A percentile compares a stretch with the other conserved stretches of the same genome.
These are phyloP conservation scores for Drosophila gaucha DNA, from an alignment of 2,888 invertebrate species.

Conservation along the genomic window DNA sequence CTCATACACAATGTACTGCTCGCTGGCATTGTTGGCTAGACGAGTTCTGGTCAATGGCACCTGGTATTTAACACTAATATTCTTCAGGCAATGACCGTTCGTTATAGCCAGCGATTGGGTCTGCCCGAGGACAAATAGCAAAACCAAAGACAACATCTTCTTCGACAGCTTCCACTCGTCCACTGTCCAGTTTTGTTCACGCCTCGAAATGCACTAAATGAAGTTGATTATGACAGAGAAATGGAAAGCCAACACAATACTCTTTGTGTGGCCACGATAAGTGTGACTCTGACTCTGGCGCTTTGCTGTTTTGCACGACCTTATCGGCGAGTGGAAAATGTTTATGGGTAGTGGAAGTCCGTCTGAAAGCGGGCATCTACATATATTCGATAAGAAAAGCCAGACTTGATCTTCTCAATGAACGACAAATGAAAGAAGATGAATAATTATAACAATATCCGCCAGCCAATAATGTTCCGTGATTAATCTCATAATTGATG, in stretches of 20 bases:
- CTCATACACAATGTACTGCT: conserved; percentile 70
- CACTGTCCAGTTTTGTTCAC: neutral
- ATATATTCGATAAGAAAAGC: neutral
- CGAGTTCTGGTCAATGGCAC: conserved; percentile 71
- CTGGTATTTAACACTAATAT: conserved; percentile 81
- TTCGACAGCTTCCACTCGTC: neutral
- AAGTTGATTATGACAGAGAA: neutral
- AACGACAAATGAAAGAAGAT: neutral
- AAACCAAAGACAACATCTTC: conserved; percentile 40
- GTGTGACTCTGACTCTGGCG: conserved; percentile 1
- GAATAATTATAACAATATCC: neutral
- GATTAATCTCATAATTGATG: no score
- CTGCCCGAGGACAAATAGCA: conserved; percentile 12
- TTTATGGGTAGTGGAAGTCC: no score
- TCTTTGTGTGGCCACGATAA: conserved; percentile 9
- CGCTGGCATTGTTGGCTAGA: conserved; percentile 18
- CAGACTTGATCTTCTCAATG: conserved; percentile 1
- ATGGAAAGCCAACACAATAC: conserved; percentile 1
- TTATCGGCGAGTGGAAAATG: conserved; percentile 15
- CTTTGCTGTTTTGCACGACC: conserved; percentile 8
- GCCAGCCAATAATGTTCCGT: neutral
- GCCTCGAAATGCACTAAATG: conserved; percentile 11
- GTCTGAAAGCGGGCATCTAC: neutral
- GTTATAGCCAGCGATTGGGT: conserved; percentile 67
- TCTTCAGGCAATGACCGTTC: conserved; percentile 77